Percentiles rank a stretch among this genome's conserved stretches.
Evolutionary conservation across 1,140 invertebrate species (phyloP).

Genomic region (Listronotus bonariensis): DNA sequence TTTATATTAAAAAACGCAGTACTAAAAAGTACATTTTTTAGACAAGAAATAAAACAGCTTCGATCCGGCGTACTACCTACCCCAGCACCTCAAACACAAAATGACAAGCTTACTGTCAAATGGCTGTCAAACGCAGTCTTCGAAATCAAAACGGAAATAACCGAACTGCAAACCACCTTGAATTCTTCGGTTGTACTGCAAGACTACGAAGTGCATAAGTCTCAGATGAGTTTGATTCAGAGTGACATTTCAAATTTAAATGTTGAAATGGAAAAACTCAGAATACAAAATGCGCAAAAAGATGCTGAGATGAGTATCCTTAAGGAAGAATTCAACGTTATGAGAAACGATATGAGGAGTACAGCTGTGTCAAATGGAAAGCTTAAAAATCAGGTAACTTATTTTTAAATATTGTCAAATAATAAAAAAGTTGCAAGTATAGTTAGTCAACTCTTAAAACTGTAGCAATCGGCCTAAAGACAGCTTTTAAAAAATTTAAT

Average conservation of each 20-base stretch:
- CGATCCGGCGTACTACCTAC: slow-evolving; percentile 19
- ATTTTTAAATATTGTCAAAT: not conserved
- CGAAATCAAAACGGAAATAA: slow-evolving; percentile 55
- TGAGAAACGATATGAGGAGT: slow-evolving; percentile 47
- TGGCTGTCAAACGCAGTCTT: slow-evolving; percentile 54
- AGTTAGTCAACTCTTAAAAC: no score
- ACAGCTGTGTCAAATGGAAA: slow-evolving; percentile 49
- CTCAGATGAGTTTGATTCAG: slow-evolving; percentile 48
- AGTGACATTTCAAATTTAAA: slow-evolving; percentile 53
- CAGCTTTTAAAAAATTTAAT: no score
- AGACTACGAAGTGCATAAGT: slow-evolving; percentile 49
- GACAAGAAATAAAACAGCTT: slow-evolving; percentile 50
- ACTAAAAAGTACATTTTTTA: slow-evolving; percentile 36
- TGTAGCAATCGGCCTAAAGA: no score
- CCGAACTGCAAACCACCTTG: slow-evolving; percentile 53
- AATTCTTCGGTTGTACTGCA: slow-evolving; percentile 51
- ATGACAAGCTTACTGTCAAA: slow-evolving; percentile 57
- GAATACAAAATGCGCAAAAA: slow-evolving; percentile 47
- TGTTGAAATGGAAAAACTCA: slow-evolving; percentile 47
- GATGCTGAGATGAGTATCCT: slow-evolving; percentile 48
- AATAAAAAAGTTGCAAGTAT: not conserved
- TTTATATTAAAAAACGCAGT: no score
- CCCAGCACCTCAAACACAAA: slow-evolving; percentile 47
- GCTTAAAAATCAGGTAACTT: slow-evolving; percentile 53
- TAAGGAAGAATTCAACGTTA: slow-evolving; percentile 48